A percentile compares a stretch with the other conserved stretches of the same genome.
Evolutionary conservation across 2,888 invertebrate species (phyloP).

Genomic region (Amblyjoppa fuscipennis): DNA sequence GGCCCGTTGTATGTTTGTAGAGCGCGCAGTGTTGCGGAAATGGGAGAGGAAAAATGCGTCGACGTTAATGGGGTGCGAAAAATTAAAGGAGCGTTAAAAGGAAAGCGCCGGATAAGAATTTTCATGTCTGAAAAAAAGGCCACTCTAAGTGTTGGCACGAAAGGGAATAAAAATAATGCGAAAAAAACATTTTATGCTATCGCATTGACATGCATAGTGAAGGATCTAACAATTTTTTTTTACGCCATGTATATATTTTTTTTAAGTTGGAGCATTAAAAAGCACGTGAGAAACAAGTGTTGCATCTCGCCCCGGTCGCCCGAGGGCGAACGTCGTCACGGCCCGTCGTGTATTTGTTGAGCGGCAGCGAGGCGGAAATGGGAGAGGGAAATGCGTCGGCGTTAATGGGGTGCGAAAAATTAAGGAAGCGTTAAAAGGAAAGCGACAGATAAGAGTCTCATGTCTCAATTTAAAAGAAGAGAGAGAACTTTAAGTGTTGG

Average conservation of each 20-base stretch:
- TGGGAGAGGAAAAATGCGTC: conserved; percentile 9
- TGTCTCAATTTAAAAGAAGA: no score
- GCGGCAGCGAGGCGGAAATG: background rate
- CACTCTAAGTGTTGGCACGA: no score
- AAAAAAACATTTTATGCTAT: no score
- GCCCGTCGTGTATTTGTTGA: conserved; percentile 5
- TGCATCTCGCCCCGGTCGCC: no score
- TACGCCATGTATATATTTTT: no score
- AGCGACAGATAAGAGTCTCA: background rate
- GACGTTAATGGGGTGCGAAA: conserved; percentile 26
- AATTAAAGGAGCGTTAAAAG: conserved; percentile 1
- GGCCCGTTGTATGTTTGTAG: conserved; percentile 2
- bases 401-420: conserved; percentile 31
- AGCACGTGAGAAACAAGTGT: no score
- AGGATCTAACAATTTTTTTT: no score
- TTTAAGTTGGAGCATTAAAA: no score
- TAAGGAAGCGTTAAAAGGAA: conserved; percentile 19
- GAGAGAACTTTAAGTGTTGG: no score
- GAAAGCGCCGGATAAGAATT: conserved; percentile 7
- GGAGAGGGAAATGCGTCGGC: conserved; percentile 11
- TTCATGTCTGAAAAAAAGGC: background rate
- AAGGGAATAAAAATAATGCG: no score
- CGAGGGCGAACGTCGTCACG: conserved; percentile 34
- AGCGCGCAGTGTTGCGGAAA: background rate
- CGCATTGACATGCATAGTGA: no score